Conservation (phyloP, 2,113 vertebrate genomes). For the Prunella himalayana region DNA sequence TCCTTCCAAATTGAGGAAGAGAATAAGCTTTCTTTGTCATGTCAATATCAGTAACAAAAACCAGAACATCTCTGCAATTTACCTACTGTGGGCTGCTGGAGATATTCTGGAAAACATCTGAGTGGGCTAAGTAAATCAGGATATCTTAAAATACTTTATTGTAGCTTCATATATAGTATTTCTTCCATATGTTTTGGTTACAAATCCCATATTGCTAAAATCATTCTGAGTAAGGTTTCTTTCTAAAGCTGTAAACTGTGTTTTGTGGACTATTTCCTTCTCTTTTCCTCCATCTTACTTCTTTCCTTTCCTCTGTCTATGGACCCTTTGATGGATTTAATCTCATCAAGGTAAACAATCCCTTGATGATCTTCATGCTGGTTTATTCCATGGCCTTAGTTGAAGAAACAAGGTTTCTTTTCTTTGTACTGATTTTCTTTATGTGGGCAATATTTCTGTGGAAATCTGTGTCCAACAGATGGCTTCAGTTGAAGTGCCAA, state of each 20-base stretch:
- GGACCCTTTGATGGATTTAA: background rate
- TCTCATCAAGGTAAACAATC: background rate
- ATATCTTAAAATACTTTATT: background rate
- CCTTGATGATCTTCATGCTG: background rate
- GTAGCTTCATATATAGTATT: background rate
- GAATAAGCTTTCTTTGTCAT: background rate
- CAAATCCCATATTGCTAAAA: background rate
- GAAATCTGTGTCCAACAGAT: background rate
- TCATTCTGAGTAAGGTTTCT: background rate
- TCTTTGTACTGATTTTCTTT: background rate
- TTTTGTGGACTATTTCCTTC: background rate
- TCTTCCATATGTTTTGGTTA: background rate
- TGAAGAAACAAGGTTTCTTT: background rate
- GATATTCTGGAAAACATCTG: background rate
- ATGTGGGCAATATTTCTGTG: background rate
- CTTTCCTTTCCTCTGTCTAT: background rate
- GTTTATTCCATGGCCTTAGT: background rate
- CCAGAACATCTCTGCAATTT: background rate
- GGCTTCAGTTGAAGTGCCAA: background rate
- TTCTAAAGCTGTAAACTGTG: background rate
- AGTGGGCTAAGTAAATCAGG: background rate
- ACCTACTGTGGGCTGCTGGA: background rate
- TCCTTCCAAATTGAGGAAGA: background rate
- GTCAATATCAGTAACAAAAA: background rate
- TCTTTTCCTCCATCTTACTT: background rate